Evolutionary conservation across 2,113 vertebrate species (phyloP), one percentile per base, ranked within the genome.

Genomic region (Mastomys natalensis): DNA sequence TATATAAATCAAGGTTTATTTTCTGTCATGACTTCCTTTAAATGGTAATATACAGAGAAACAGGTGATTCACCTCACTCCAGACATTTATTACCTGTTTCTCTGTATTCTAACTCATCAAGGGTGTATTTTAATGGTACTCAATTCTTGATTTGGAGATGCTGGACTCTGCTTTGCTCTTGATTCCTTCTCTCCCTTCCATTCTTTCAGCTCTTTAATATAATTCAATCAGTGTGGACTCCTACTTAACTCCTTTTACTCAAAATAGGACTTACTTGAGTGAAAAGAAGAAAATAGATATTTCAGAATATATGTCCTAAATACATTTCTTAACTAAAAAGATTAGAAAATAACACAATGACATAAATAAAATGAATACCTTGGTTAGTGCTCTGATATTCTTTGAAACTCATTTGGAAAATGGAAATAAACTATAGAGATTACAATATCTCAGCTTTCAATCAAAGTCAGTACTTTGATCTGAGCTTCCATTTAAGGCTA

Each of bases 241-340:
- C 37, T 93, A 51, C 80, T 89, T 82, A 93, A n/a, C 0, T 51
- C 48, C 7, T 51, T 51, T 51, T 51, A 51, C 48, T 90, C 45
- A 78, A 66, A 64, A 37, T 31, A 92, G 19, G 0, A 0, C 7
- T 74, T 89, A 29, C 6, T 58, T 60, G 17, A 11, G 31, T 4
- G 45, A 48, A 0, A 48, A 43, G 10, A 51, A 89, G 31, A 70
- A 53, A 66, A 37, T 34, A 64, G 62, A 4, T n/a, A 68, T 51
- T 48, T 86, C 9, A 87, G 31, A 31, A 37, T 68, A 48, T 43
- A 0, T 82, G 24, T 64, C 37, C 37, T 70, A 70, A 85, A 53
- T 76, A 60, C 84, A 85, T 88, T 43, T 29, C 24, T 48, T 72
- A 78, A 55, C 37, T 80, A 74, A 87, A 81, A 85, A 62, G 19